Percentiles rank a stretch among this genome's conserved stretches.
Evolutionary conservation across 2,888 invertebrate genomes (phyloP).

Genomic region (Philereme vetulata): DNA sequence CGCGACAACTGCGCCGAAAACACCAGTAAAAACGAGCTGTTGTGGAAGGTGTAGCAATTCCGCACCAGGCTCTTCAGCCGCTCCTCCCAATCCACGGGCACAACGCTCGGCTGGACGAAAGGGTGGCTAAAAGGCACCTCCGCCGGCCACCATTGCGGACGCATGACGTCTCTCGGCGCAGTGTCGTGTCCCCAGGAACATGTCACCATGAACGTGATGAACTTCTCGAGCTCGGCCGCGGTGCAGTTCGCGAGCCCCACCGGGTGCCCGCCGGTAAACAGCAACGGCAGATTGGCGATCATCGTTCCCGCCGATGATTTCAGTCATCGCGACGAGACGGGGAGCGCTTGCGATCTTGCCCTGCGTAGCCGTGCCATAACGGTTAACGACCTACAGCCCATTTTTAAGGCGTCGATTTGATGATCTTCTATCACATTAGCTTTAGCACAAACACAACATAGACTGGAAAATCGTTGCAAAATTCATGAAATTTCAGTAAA

Average conservation of each 20-base stretch:
- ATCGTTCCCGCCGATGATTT: conserved; percentile 77
- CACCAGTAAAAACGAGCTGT: conserved; percentile 87
- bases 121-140: conserved; percentile 87
- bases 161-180: conserved; percentile 77
- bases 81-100: conserved; percentile 82
- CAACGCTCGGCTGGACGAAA: conserved; percentile 78
- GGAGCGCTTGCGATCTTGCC: conserved; percentile 72
- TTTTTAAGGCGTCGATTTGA: conserved; percentile 33
- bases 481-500: conserved; percentile 44
- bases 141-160: conserved; percentile 89
- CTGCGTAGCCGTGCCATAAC: conserved; percentile 61
- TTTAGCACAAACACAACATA: conserved; percentile 14
- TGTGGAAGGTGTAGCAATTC: conserved; percentile 88
- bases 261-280: conserved; percentile 89
- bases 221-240: conserved; percentile 86
- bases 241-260: conserved; percentile 86
- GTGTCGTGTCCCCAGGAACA: conserved; percentile 88
- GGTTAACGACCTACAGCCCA: conserved; percentile 62
- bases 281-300: conserved; percentile 89
- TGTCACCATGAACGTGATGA: conserved; percentile 90
- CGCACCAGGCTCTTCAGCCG: conserved; percentile 86
- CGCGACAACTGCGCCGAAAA: conserved; percentile 88
- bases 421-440: conserved; percentile 18
- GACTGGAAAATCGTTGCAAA: conserved; percentile 10
- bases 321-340: conserved; percentile 73